Evolutionary conservation across 2,113 vertebrate genomes (phyloP).

Genomic region (Jaculus jaculus): DNA sequence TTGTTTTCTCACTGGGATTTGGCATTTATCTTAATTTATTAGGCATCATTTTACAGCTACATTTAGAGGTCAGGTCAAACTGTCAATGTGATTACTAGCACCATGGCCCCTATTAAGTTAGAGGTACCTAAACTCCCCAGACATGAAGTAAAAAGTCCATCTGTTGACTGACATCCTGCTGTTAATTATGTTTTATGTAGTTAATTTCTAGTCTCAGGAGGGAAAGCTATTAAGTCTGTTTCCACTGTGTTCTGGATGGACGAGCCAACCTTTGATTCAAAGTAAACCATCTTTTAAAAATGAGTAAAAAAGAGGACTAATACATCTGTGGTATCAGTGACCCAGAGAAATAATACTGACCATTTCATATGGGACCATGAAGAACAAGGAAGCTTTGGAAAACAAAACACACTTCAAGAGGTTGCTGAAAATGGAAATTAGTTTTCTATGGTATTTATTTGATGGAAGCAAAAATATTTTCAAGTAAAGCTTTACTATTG

Average conservation of each 20-base stretch:
- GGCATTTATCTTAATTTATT: slow-evolving; percentile 80
- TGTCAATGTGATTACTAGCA: slow-evolving; percentile 83
- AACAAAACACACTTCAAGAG: slow-evolving; percentile 72
- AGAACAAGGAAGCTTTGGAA: slow-evolving; percentile 59
- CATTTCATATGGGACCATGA: slow-evolving; percentile 4
- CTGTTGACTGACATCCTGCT: slow-evolving; percentile 77
- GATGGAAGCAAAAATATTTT: slow-evolving; percentile 32
- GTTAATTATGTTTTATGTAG: slow-evolving; percentile 85
- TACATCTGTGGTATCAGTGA: slow-evolving; percentile 72
- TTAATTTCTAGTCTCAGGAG: slow-evolving; percentile 79
- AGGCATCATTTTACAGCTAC: slow-evolving; percentile 78
- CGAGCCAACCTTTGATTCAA: slow-evolving; percentile 83
- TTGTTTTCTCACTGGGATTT: slow-evolving; percentile 63
- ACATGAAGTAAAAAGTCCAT: slow-evolving; percentile 77
- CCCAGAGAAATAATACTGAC: slow-evolving; percentile 72
- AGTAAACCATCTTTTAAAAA: slow-evolving; percentile 80
- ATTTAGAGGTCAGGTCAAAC: slow-evolving; percentile 80
- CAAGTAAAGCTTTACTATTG: slow-evolving; percentile 42
- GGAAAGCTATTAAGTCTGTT: slow-evolving; percentile 80
- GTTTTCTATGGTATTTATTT: slow-evolving; percentile 69
- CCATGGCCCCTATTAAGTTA: slow-evolving; percentile 78
- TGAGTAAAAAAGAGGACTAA: slow-evolving; percentile 80
- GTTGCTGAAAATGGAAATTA: slow-evolving; percentile 76
- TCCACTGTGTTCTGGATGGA: slow-evolving; percentile 81
- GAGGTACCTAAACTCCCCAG: slow-evolving; percentile 78